Evolutionary conservation across 1,140 invertebrate species (phyloP).

Genomic region (Drosophila yakuba): DNA sequence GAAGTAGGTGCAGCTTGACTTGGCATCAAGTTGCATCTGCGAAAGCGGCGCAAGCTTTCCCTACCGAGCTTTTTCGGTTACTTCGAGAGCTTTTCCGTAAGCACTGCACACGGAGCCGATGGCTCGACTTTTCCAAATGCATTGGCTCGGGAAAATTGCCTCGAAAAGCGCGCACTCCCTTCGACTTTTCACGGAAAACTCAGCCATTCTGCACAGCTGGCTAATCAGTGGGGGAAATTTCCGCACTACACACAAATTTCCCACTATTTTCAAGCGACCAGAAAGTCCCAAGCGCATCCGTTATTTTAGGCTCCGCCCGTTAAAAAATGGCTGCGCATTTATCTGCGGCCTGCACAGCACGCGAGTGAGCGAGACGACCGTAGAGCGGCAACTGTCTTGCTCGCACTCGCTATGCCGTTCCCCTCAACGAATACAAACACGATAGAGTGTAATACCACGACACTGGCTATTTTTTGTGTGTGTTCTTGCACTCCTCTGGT

Average conservation of each 20-base stretch:
- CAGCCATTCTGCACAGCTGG: slow-evolving; percentile 9
- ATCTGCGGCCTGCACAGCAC: slow-evolving; percentile 38
- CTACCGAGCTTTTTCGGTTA: slow-evolving; percentile 45
- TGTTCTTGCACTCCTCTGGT: slow-evolving; percentile 35
- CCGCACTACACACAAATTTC: slow-evolving; percentile 38
- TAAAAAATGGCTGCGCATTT: slow-evolving; percentile 79
- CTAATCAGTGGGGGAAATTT: slow-evolving; percentile 25
- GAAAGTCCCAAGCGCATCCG: slow-evolving; percentile 30
- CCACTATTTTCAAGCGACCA: slow-evolving; percentile 63
- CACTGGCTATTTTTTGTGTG: slow-evolving; percentile 14
- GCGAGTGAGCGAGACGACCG: slow-evolving; percentile 27
- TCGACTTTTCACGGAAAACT: slow-evolving; percentile 20
- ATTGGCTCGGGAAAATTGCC: slow-evolving; percentile 26
- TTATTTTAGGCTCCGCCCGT: slow-evolving; percentile 60
- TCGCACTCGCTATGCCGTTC: slow-evolving; percentile 21
- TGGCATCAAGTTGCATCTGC: slow-evolving; percentile 27
- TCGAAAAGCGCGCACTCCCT: slow-evolving; percentile 38
- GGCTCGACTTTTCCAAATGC: slow-evolving; percentile 37
- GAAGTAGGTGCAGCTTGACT: slow-evolving; percentile 63
- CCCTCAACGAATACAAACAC: slow-evolving; percentile 30
- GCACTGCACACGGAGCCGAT: slow-evolving; percentile 39
- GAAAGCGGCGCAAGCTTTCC: slow-evolving; percentile 34
- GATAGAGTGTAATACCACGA: slow-evolving; percentile 5
- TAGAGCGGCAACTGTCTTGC: slow-evolving; percentile 1
- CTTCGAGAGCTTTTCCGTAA: slow-evolving; percentile 35